These are phyloP conservation scores for Drosophila phalerata DNA, from an alignment of 2,888 invertebrate species.

Conservation along the genomic window DNA sequence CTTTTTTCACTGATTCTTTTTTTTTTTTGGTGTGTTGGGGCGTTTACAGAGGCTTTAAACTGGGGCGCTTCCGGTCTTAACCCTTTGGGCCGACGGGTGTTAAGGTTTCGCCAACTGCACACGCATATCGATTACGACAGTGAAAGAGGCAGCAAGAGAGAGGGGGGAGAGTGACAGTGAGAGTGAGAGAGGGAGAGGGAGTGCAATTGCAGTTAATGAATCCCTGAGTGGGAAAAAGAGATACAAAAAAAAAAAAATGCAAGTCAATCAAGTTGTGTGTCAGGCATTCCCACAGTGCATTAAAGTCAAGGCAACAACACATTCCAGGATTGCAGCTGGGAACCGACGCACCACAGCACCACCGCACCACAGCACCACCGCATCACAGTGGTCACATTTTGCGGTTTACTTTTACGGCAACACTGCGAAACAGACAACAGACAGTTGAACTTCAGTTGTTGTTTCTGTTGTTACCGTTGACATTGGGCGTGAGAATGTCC, in stretches of 20 bases:
- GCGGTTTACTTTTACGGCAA: constrained; percentile 56
- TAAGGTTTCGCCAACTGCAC: constrained; percentile 58
- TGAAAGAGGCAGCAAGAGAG: constrained; percentile 14
- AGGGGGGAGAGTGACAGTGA: background rate
- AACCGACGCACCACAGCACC: constrained; percentile 28
- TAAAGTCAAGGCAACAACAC: constrained; percentile 54
- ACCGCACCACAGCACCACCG: constrained; percentile 14
- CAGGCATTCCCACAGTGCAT: constrained; percentile 74
- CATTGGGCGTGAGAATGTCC: constrained; percentile 64
- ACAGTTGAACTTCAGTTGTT: constrained; percentile 11
- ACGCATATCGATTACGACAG: constrained; percentile 75
- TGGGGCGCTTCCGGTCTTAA: constrained; percentile 64
- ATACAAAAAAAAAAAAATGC: constrained; percentile 43
- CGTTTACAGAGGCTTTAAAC: constrained; percentile 55
- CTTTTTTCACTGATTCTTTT: constrained; percentile 11
- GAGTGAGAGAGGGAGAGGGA: constrained; percentile 8
- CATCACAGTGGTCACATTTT: constrained; percentile 59
- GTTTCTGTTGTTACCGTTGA: constrained; percentile 20
- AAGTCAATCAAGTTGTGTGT: constrained; percentile 72
- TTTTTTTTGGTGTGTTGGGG: constrained; percentile 9
- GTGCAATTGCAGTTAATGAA: constrained; percentile 63
- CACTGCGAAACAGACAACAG: constrained; percentile 1
- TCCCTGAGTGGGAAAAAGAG: constrained; percentile 32
- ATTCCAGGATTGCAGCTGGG: constrained; percentile 59
- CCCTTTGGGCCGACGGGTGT: constrained; percentile 45